These are phyloP conservation scores for Callosobruchus maculatus DNA, from an alignment of 2,888 invertebrate species.

Conservation along the genomic window DNA sequence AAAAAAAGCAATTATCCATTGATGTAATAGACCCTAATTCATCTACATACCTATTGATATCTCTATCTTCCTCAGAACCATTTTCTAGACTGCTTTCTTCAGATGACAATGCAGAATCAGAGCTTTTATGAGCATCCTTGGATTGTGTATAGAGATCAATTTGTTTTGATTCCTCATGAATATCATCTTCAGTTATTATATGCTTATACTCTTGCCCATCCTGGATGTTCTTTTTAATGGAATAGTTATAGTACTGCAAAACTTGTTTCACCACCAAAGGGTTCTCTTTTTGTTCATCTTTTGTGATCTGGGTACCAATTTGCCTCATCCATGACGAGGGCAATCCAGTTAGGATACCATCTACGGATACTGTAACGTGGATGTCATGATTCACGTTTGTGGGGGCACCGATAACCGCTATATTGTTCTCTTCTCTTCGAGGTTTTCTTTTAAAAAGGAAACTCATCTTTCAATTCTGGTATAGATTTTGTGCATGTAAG, in stretches of 20 bases:
- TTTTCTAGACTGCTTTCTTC: background rate
- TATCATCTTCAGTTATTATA: conserved; percentile 75
- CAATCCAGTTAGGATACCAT: conserved; percentile 81
- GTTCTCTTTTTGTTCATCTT: conserved; percentile 84
- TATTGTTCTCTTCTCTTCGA: conserved; percentile 38
- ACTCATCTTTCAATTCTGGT: background rate
- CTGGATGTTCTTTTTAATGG: conserved; percentile 75
- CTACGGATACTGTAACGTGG: conserved; percentile 82
- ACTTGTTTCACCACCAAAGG: conserved; percentile 89
- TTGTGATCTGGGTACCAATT: conserved; percentile 78
- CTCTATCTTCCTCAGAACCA: background rate
- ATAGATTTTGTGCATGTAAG: background rate
- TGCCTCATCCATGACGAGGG: conserved; percentile 79
- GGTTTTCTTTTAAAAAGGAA: conserved; percentile 16
- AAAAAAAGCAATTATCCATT: too few relatives aligned
- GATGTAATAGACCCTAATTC: background rate
- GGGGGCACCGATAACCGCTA: conserved; percentile 56
- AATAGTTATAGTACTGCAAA: conserved; percentile 85
- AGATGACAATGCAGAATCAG: conserved; percentile 41
- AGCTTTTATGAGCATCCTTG: conserved; percentile 68
- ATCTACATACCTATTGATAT: background rate
- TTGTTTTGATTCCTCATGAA: conserved; percentile 78
- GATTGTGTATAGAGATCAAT: conserved; percentile 73
- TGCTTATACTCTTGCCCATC: conserved; percentile 72
- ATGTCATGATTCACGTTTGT: conserved; percentile 82